A percentile compares a stretch with the other conserved stretches of the same genome.
Conservation (phyloP, 2,797 vertebrate species). For the Epinephelus awoara region DNA sequence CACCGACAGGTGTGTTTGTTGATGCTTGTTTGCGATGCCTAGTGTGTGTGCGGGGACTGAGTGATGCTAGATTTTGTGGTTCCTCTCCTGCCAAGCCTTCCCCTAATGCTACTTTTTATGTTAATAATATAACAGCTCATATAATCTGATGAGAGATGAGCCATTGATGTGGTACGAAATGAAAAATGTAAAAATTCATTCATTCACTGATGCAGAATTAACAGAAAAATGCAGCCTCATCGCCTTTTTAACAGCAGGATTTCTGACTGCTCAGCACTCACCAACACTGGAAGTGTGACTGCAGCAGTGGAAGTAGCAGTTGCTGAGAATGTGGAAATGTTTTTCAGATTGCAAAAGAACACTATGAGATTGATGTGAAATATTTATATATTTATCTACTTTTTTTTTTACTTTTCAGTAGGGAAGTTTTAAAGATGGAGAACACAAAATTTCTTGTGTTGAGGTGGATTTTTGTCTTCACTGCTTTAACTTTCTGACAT, state of each 20-base stretch:
- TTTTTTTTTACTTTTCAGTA: too few species aligned
- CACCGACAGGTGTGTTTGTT: conserved; percentile 20
- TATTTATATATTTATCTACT: too few species aligned
- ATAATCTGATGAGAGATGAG: conserved; percentile 38
- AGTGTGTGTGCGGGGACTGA: background rate
- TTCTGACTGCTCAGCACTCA: conserved; percentile 24
- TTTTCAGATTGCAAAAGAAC: background rate
- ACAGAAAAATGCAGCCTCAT: conserved; percentile 32
- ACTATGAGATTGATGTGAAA: background rate
- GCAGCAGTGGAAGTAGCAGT: background rate
- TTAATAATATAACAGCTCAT: conserved; percentile 50
- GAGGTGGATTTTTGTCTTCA: too few species aligned
- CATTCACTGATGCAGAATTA: conserved; percentile 34
- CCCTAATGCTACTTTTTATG: conserved; percentile 28
- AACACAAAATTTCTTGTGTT: too few species aligned
- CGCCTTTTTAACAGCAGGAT: conserved; percentile 15
- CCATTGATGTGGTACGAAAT: conserved; percentile 28
- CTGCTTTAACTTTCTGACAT: too few species aligned
- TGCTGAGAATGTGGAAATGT: too few species aligned
- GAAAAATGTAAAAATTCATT: conserved; percentile 30
- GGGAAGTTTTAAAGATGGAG: too few species aligned
- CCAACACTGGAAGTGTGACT: background rate
- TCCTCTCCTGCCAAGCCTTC: background rate
- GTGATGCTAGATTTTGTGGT: too few species aligned
- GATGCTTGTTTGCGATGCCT: background rate